Conservation (phyloP, 2,113 vertebrate genomes). For the Tetraodon nigroviridis region DNA sequence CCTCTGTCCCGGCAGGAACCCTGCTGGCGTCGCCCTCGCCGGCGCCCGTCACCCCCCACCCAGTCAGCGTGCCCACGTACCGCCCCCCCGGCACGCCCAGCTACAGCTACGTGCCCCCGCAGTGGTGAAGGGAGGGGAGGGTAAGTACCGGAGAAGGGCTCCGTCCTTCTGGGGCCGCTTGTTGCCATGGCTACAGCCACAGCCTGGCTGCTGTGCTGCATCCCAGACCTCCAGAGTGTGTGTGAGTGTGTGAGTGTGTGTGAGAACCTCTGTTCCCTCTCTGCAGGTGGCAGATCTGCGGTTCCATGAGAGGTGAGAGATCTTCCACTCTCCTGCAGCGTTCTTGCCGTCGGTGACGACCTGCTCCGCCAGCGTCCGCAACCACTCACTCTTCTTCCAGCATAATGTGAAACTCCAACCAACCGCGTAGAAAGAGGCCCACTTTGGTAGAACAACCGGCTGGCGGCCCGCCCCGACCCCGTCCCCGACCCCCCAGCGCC, state of each 20-base stretch:
- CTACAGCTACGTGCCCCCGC: constrained; percentile 97
- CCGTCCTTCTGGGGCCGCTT: too few species aligned
- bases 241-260: neutral
- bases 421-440: constrained; percentile 60
- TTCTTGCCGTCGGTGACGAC: constrained; percentile 80
- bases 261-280: constrained; percentile 1
- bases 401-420: constrained; percentile 70
- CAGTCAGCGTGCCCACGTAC: constrained; percentile 91
- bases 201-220: neutral
- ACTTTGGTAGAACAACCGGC: constrained; percentile 38
- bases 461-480: constrained; percentile 68
- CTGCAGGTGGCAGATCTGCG: constrained; percentile 90
- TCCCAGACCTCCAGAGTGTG: neutral
- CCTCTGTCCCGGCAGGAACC: constrained; percentile 64
- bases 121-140: constrained; percentile 88
- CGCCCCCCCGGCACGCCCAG: constrained; percentile 90
- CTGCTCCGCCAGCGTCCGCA: constrained; percentile 81
- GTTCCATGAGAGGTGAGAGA: too few species aligned
- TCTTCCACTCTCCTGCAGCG: constrained; percentile 85
- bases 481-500: constrained; percentile 72
- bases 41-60: constrained; percentile 87
- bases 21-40: constrained; percentile 96
- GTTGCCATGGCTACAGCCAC: too few species aligned
- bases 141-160: constrained; percentile 63
- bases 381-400: constrained; percentile 82